Percentiles rank a stretch among this genome's conserved stretches.
Evolutionary conservation across 2,797 vertebrate genomes (phyloP).

Genomic region (Silurus lanzhouensis): DNA sequence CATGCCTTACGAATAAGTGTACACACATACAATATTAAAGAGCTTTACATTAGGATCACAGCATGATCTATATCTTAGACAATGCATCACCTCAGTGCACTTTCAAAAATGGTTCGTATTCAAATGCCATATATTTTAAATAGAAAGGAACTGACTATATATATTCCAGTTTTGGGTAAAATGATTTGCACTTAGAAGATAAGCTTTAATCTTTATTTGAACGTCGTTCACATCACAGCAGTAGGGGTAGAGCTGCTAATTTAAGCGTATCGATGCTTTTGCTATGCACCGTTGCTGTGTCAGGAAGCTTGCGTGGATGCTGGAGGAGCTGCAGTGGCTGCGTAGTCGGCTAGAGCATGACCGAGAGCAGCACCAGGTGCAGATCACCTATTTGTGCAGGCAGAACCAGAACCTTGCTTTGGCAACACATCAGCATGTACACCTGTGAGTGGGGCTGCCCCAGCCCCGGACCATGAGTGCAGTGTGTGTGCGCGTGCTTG

Average conservation of each 20-base stretch:
- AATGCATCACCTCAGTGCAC: neutral
- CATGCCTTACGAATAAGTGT: neutral
- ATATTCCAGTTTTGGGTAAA: neutral
- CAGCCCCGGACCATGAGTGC: constrained; percentile 27
- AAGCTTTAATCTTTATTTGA: neutral
- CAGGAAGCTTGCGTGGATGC: constrained; percentile 60
- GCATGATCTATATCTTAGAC: neutral
- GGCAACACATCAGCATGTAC: constrained; percentile 71
- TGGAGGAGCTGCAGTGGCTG: constrained; percentile 73
- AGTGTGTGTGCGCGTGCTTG: constrained; percentile 65
- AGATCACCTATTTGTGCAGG: constrained; percentile 68
- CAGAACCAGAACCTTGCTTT: constrained; percentile 75
- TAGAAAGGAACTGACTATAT: neutral
- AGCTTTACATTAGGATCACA: too few relatives aligned
- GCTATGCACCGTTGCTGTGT: constrained; percentile 2
- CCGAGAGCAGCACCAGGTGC: constrained; percentile 72
- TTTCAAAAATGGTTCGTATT: neutral
- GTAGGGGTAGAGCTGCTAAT: neutral
- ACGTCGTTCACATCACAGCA: neutral
- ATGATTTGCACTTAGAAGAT: neutral
- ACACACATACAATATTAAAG: neutral
- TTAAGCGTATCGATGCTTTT: constrained; percentile 18
- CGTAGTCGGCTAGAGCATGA: constrained; percentile 75
- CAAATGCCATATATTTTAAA: neutral
- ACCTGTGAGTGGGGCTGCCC: constrained; percentile 72